phyloP scores from a whole-genome alignment of 2,113 vertebrate genomes.

The Dryoscopus gambensis region DNA sequence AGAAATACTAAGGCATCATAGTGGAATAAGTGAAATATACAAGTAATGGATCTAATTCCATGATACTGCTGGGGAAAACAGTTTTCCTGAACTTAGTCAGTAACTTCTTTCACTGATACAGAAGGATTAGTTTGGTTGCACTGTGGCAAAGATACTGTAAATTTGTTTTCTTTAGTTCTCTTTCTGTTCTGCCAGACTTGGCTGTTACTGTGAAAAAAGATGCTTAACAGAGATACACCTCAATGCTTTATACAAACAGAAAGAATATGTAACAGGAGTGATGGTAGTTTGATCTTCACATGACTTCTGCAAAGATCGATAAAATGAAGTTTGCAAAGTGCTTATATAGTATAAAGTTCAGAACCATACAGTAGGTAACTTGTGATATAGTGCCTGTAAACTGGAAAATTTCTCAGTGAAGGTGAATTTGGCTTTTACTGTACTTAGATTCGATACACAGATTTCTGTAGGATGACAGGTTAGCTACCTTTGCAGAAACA shows the following conservation, averaged over 20 bases:
- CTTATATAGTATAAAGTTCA: neutral
- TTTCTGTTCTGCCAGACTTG: neutral
- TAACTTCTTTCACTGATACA: neutral
- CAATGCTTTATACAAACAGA: neutral
- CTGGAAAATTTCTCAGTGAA: neutral
- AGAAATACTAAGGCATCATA: neutral
- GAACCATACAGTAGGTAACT: neutral
- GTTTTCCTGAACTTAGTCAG: neutral
- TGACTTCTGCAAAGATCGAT: neutral
- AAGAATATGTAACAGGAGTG: neutral
- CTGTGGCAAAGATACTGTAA: neutral
- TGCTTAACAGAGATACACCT: neutral
- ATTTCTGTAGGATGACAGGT: neutral
- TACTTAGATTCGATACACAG: neutral
- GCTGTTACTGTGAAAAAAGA: neutral
- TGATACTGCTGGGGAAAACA: neutral
- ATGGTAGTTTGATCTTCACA: neutral
- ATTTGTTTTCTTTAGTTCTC: neutral
- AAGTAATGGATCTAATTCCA: neutral
- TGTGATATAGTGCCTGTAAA: neutral
- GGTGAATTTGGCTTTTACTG: neutral
- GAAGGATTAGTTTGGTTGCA: neutral
- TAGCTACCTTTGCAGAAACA: neutral
- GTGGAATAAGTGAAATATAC: neutral
- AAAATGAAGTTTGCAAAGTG: neutral